Evolutionary conservation across 2,888 invertebrate genomes (phyloP), one percentile per base, ranked within the genome.

Genomic region (Pterostichus niger): DNA sequence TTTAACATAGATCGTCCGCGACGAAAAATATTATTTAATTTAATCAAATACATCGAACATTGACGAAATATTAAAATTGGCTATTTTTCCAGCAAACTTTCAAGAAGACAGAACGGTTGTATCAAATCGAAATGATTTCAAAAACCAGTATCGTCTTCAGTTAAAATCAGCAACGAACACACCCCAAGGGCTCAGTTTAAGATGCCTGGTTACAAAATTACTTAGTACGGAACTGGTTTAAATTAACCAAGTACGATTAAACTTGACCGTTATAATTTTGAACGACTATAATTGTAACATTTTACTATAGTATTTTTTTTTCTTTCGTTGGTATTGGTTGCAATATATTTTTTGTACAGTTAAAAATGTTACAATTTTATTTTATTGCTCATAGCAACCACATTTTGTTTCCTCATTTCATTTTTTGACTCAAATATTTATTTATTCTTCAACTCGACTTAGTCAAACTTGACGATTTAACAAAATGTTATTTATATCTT

Each of bases 151-250:
- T 13, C 6, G 61, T 31, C 46, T 46, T 82, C 9, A 83, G 77
- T 80, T 76, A 83, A 83, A 78, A 83, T 85, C 85, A 83, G 82
- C 59, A 61, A 84, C 84, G 85, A 85, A 83, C 83, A 85, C 85
- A 84, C 85, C 86, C 86, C 85, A 86, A 87, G 87, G 87, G 87
- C 87, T 87, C 87, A 87, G 85, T 85, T 86, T 86, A 86, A 86
- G 85, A 85, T 85, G 86, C 85, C 83, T 85, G 84, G 84, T 61
- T 61, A 77, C 9, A 84, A 85, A 85, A 85, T 85, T 75, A 59
- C 54, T 76, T 83, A 59, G 61, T 77, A 83, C 68, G 68, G 81
- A 46, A 15, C 81, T 84, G 81, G 77, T 77, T 77, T 84, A 24
- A 24, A 24, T 31, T 9, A 49, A 33, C 17, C 46, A 82, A 75